Base-by-base conservation (phyloP, 2,797 vertebrate genomes). In the Sebastes oblongus region DNA sequence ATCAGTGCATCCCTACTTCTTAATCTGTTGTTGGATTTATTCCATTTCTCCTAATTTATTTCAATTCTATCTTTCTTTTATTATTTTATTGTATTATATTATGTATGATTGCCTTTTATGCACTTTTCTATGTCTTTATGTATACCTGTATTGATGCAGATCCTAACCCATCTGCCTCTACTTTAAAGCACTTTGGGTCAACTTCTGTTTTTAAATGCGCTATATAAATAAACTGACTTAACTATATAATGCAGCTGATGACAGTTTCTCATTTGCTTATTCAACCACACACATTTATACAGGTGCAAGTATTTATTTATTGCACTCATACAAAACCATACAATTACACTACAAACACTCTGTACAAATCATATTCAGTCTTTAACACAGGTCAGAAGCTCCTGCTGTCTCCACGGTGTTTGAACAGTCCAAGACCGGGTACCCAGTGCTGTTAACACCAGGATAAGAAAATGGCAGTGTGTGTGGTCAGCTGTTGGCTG, bases 401-500 rank as follows among this genome's bases (percentile, higher is more conserved):
- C 68, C 50, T 65, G 73, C 5, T 73, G 42, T 39, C 50, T 59
- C 56, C 56, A 54, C 24, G 20, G 27, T 71, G 54, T 85, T 87
- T 67, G 18, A 83, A 82, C 36, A 85, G 75, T 85, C 32, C 25
- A 36, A 60, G 55, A 66, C 20, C 0, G 59, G 52, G 50, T 13
- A 55, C 27, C 10, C 27, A 30, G 66, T 66, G 80, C 27, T 34
- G 74, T 88, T 82, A n/a, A 73, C 78, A 87, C 60, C 77, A 25
- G 58, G 56, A 34, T 70, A 58, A 81, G 66, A 82, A 66, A 67
- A 72, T 0, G 27, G 64, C 62, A 78, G 58, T 80, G 75, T 88
- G 85, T 85, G 82, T 78, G 83, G 85, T 96, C 94, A 96, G 94
- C 95, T 95, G 91, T 94, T 96, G 76, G 92, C 80, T 1, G 95